phyloP scores from a whole-genome alignment of 2,797 vertebrate species.

The Sebastes umbrosus region DNA sequence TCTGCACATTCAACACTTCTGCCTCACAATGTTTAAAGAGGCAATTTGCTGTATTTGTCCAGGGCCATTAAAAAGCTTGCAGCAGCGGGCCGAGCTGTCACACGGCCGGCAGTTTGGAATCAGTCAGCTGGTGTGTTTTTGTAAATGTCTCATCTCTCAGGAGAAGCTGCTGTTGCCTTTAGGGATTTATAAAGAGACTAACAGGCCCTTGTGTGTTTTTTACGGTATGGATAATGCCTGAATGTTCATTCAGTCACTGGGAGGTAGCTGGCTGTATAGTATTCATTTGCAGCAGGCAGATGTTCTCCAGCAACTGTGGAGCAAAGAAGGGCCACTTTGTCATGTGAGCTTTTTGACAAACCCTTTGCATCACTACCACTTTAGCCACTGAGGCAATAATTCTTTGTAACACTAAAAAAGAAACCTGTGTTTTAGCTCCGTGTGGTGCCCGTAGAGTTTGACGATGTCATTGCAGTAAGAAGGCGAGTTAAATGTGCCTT shows the following conservation, averaged over 20 bases:
- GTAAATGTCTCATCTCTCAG: slow-evolving; percentile 14
- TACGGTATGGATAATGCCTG: background rate
- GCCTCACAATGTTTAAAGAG: slow-evolving; percentile 43
- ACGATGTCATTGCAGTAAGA: background rate
- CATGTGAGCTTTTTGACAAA: background rate
- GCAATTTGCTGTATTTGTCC: slow-evolving; percentile 45
- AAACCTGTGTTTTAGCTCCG: background rate
- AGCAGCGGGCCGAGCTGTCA: slow-evolving; percentile 18
- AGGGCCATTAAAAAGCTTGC: slow-evolving; percentile 14
- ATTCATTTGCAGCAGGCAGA: background rate
- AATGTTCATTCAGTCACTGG: background rate
- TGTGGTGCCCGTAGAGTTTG: background rate
- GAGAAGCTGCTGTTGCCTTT: slow-evolving; percentile 12
- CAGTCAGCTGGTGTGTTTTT: slow-evolving; percentile 34
- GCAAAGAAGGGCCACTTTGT: background rate
- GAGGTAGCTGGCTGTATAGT: background rate
- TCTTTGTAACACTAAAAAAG: background rate
- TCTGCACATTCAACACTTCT: slow-evolving; percentile 38
- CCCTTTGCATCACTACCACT: background rate
- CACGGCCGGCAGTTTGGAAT: background rate
- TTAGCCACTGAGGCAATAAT: background rate
- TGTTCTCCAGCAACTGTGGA: background rate
- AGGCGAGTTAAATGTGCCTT: background rate
- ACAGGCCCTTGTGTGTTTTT: background rate
- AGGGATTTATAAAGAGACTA: slow-evolving; percentile 6